Conservation (phyloP, 2,113 vertebrate genomes). For the Calonectris borealis region DNA sequence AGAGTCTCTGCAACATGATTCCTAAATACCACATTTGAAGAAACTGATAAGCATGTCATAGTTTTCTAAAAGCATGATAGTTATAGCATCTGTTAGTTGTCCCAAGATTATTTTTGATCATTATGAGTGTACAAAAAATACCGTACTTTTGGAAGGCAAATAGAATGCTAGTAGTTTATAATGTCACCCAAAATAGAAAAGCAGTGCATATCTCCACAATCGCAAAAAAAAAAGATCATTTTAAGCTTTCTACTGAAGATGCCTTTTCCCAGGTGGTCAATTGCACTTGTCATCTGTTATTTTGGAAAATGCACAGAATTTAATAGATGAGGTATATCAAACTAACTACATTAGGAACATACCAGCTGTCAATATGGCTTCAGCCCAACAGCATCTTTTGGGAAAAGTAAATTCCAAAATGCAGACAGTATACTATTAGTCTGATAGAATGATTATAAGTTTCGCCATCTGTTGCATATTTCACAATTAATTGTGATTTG, state of each 20-base stretch:
- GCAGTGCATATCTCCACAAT: neutral
- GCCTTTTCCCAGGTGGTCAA: constrained; percentile 78
- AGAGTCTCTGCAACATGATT: neutral
- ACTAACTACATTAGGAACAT: constrained; percentile 77
- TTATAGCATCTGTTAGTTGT: constrained; percentile 40
- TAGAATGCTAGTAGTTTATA: constrained; percentile 14
- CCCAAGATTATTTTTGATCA: constrained; percentile 5
- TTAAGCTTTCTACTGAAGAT: constrained; percentile 68
- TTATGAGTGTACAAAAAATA: constrained; percentile 18
- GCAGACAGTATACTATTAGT: constrained; percentile 74
- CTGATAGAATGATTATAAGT: constrained; percentile 78
- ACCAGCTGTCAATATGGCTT: constrained; percentile 82
- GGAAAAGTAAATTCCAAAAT: constrained; percentile 74
- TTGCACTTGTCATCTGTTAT: constrained; percentile 80
- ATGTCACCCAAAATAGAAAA: constrained; percentile 47
- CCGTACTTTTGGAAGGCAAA: constrained; percentile 5
- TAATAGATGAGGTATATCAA: constrained; percentile 84
- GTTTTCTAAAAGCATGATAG: neutral
- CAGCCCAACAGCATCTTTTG: constrained; percentile 74
- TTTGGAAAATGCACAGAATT: constrained; percentile 77
- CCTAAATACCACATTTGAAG: neutral
- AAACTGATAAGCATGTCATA: neutral
- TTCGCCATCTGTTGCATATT: constrained; percentile 79
- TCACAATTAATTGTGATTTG: constrained; percentile 74
- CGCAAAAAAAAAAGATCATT: neutral